A percentile compares a stretch with the other conserved stretches of the same genome.
Evolutionary conservation across 2,797 vertebrate genomes (phyloP).

Genomic region (Esox lucius): DNA sequence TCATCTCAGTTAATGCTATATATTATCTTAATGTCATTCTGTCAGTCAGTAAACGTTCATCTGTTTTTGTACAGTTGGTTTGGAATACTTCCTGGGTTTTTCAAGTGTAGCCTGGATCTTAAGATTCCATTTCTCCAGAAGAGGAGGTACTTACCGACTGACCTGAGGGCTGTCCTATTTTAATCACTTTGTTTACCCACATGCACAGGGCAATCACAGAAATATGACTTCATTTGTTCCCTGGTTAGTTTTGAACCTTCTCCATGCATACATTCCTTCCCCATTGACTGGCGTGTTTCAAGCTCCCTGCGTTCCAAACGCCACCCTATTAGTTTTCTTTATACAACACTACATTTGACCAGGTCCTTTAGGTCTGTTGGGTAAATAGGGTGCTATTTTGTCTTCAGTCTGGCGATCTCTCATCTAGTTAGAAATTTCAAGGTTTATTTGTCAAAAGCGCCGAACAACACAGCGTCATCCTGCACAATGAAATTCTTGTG

Average conservation of each 20-base stretch:
- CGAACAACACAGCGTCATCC: too few relatives aligned
- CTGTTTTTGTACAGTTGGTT: slow-evolving; percentile 16
- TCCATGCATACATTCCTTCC: slow-evolving; percentile 22
- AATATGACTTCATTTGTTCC: slow-evolving; percentile 56
- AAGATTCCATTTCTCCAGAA: slow-evolving; percentile 28
- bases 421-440: too few relatives aligned
- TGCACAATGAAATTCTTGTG: too few relatives aligned
- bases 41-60: neutral
- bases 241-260: slow-evolving; percentile 48
- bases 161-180: slow-evolving; percentile 36
- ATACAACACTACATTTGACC: too few relatives aligned
- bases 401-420: too few relatives aligned
- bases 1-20: neutral
- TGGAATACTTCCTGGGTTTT: slow-evolving; percentile 26
- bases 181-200: slow-evolving; percentile 57
- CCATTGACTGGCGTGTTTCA: slow-evolving; percentile 34
- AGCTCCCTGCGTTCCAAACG: slow-evolving; percentile 3
- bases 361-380: too few relatives aligned
- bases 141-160: slow-evolving; percentile 27
- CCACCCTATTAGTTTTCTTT: too few relatives aligned
- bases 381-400: too few relatives aligned
- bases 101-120: slow-evolving; percentile 25
- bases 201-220: slow-evolving; percentile 45
- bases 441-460: too few relatives aligned
- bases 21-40: slow-evolving; percentile 1